Base-by-base conservation (phyloP, 2,888 invertebrate species). In the Lamproptera curius region DNA sequence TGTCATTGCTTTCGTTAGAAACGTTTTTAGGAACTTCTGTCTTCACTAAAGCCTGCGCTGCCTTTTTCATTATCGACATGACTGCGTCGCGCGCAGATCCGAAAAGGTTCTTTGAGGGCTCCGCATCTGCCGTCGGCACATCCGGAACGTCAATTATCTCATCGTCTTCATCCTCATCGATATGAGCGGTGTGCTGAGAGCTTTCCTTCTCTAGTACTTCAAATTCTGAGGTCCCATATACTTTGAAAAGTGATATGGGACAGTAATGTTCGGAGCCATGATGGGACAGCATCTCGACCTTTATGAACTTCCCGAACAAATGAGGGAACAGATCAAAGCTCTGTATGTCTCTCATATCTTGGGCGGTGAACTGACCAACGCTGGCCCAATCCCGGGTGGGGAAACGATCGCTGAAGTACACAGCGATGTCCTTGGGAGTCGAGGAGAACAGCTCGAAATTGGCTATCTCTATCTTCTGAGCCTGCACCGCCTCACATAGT, bases 361-460 rank as follows among this genome's bases (percentile, higher is more conserved):
- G 92, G 0, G 97, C 97, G 20, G 92, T 91, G 72, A 97, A 97
- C 58, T 94, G 93, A 0, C 97, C 98, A 20, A 97, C 93, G 58
- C 91, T 90, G 31, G 93, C 92, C 98, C 98, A 99, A 38, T 98
- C 98, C 49, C 97, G 90, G 0, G 95, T 94, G 1, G 97, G 97
- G 77, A 94, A 96, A 42, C 97, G 90, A 77, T 97, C 97, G 67
- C 96, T 95, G 46, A 95, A 94, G 58, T 90, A 95, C 5, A 97
- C 93, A 11, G 93, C 92, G 72, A 99, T 95, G 55, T 97, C 95
- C 76, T 95, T 95, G 10, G 98, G 98, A 16, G 96, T 95, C 0
- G 98, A 99, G 5, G 99, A 98, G 81, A 99, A 99, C 51, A 99
- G 86, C 80, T 99, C 99, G 73, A 97, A 97, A 79, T 99, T 99